Conservation (phyloP, 30 jellyfish, hydroid and myxozoan genomes). For the Rhopilema esculentum region DNA sequence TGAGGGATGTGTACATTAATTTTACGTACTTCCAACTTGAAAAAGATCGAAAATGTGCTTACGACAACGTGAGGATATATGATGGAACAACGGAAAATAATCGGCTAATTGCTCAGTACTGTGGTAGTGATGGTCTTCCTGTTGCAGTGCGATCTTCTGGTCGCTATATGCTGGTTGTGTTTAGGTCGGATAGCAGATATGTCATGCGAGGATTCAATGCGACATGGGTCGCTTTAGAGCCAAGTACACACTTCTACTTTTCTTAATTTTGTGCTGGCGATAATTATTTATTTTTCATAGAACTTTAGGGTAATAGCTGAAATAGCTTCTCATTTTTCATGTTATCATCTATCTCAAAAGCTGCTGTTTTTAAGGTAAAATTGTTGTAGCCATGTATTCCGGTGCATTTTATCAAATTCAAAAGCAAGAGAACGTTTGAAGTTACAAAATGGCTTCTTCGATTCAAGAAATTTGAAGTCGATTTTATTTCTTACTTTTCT, state of each 20-base stretch:
- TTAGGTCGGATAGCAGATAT: constrained; percentile 62
- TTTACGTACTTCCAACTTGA: constrained; percentile 79
- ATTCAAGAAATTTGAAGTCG: no score
- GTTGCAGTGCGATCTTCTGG: constrained; percentile 87
- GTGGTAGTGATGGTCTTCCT: constrained; percentile 72
- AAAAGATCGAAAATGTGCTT: constrained; percentile 77
- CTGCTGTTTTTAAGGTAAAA: no score
- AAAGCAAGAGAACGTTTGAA: no score
- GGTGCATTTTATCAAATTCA: no score
- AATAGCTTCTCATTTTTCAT: no score
- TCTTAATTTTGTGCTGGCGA: background rate
- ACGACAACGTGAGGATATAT: constrained; percentile 75
- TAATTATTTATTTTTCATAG: no score
- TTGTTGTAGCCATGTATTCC: no score
- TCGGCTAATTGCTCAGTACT: constrained; percentile 60
- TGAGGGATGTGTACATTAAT: constrained; percentile 55
- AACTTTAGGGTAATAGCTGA: no score
- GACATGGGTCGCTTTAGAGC: constrained; percentile 87
- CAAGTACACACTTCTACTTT: constrained; percentile 62
- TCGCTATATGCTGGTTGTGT: constrained; percentile 64
- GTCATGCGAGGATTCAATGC: constrained; percentile 85
- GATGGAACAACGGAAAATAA: constrained; percentile 59
- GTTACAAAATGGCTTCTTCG: no score
- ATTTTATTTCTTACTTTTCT: no score
- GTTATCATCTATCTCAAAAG: no score